Evolutionary conservation across 2,113 vertebrate species (phyloP).

Genomic region (Toxostoma redivivum): DNA sequence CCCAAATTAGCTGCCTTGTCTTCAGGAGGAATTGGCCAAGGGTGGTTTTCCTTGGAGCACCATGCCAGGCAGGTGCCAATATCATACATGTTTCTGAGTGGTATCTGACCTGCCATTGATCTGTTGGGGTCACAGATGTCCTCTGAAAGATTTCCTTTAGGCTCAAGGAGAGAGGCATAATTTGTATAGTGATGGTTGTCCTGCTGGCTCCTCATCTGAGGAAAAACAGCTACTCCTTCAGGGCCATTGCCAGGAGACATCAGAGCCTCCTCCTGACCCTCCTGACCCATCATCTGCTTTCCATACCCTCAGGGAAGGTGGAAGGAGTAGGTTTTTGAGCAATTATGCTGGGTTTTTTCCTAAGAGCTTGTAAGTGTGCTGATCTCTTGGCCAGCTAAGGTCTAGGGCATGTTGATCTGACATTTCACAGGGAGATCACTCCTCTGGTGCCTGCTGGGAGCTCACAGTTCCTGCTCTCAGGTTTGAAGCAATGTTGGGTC

Average conservation of each 20-base stretch:
- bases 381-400: neutral
- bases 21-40: neutral
- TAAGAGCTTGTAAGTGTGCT: neutral
- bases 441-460: neutral
- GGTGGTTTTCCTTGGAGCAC: neutral
- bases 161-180: neutral
- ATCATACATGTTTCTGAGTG: neutral
- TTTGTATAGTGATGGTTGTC: neutral
- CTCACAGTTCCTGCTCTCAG: neutral
- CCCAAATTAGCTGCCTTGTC: neutral
- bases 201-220: constrained; percentile 2
- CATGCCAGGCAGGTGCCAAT: neutral
- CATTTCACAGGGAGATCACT: neutral
- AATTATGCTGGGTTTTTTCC: neutral
- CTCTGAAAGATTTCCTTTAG: constrained; percentile 37
- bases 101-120: constrained; percentile 58
- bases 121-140: neutral
- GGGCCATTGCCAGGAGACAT: neutral
- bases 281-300: neutral
- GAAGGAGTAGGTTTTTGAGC: neutral
- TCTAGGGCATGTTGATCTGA: neutral
- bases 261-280: neutral
- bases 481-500: neutral
- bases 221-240: neutral
- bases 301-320: neutral